Percentiles rank a stretch among this genome's conserved stretches.
These are phyloP conservation scores for Drosophila paucipuncta DNA, from an alignment of 2,888 invertebrate genomes.

Conservation along the genomic window DNA sequence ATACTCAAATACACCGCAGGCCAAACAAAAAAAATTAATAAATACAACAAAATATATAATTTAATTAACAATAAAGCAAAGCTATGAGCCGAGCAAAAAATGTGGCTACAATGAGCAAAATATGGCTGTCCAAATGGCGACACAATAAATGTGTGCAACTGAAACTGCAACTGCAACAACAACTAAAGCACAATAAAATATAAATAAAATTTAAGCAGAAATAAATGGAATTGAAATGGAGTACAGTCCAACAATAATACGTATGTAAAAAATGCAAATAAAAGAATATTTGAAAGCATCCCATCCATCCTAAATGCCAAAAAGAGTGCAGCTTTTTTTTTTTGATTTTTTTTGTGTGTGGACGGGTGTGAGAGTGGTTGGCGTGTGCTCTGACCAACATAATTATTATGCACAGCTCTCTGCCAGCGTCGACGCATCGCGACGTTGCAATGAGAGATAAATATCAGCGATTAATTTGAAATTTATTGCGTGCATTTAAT, in stretches of 20 bases:
- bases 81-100: conserved; percentile 2
- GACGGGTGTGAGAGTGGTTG: neutral
- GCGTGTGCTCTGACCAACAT: conserved; percentile 45
- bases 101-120: conserved; percentile 29
- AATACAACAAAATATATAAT: conserved; percentile 45
- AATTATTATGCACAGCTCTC: conserved; percentile 59
- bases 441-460: conserved; percentile 76
- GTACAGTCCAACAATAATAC: conserved; percentile 24
- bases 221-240: conserved; percentile 40
- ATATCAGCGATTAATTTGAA: conserved; percentile 84
- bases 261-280: conserved; percentile 9
- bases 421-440: conserved; percentile 30
- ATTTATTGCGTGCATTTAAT: conserved; percentile 83
- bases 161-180: conserved; percentile 23
- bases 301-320: neutral
- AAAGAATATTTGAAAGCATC: neutral
- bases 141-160: conserved; percentile 31
- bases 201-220: conserved; percentile 52
- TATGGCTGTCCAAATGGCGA: conserved; percentile 29
- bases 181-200: conserved; percentile 39
- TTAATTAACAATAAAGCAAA: conserved; percentile 64
- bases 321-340: neutral
- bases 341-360: neutral
- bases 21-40: neutral
- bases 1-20: conserved; percentile 6